These are phyloP conservation scores for Cossypha dichroa DNA, from an alignment of 2,797 vertebrate genomes.

Conservation along the genomic window DNA sequence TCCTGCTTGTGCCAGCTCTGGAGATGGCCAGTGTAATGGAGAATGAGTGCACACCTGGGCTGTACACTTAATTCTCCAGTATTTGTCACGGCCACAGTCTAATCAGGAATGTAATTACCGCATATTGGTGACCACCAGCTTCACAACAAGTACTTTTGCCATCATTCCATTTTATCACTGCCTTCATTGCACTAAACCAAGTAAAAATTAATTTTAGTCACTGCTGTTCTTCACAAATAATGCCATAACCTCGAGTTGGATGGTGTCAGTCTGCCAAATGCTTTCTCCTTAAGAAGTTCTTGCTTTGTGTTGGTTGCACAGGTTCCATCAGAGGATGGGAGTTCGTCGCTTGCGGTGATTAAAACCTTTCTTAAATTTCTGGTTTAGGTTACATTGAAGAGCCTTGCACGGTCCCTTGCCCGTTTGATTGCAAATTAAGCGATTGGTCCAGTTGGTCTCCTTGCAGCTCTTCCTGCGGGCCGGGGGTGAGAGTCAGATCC, in stretches of 20 bases:
- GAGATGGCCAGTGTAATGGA: not conserved
- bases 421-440: slow-evolving; percentile 95
- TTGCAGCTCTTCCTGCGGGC: slow-evolving; percentile 90
- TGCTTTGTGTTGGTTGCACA: not conserved
- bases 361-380: slow-evolving; percentile 37
- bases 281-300: not conserved
- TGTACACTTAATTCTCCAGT: not conserved
- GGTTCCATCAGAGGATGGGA: not conserved
- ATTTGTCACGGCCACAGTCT: not conserved
- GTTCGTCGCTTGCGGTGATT: not conserved
- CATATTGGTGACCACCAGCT: not conserved
- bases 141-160: not conserved
- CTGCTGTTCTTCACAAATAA: not conserved
- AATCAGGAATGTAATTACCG: not conserved
- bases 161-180: not conserved
- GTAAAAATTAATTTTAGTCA: not conserved
- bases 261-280: not conserved
- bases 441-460: slow-evolving; percentile 94
- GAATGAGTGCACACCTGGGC: not conserved
- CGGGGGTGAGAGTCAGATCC: slow-evolving; percentile 88
- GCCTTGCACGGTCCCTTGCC: slow-evolving; percentile 88
- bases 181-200: not conserved
- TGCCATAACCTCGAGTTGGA: accelerated
- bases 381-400: slow-evolving; percentile 89
- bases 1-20: not conserved